Base-by-base conservation (phyloP, 1,140 invertebrate genomes). In the Agrypnia vestita region DNA sequence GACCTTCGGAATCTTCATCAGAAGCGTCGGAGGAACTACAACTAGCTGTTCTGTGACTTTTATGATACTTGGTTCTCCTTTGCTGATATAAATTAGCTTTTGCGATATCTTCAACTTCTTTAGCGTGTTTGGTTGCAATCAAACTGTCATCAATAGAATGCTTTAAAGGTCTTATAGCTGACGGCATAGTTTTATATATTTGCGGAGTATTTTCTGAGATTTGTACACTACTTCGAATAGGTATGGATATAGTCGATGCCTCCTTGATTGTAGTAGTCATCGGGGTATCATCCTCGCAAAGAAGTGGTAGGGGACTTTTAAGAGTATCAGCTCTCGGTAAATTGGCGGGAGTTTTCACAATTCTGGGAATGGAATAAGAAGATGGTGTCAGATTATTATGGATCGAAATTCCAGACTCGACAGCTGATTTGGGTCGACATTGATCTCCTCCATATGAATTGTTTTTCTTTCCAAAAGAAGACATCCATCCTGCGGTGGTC, bases 1-100 rank as follows among this genome's bases (percentile, higher is more conserved):
- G 91, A 59, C 91, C 91, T 85, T 97, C 96, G 51, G 94, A 95
- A 84, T 97, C 96, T 86, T 97, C 96, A 86, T 98, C 96, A 62
- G 95, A 97, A 6, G 96, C 95, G 85, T 97, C 96, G 0, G 96
- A 97, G 67, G 95, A 96, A 83, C 95, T 96, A 85, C 96, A 97
- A 7, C 95, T 96, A 1, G 96, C 94, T 7, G 95, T 96, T 15
- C 96, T 90, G 61, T 87, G 84, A 7, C 93, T 92, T 85, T 95
- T 95, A 77, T 94, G 92, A 79, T 94, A 93, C 85, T 94, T 94
- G 75, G 91, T 92, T 15, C 93, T 90, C 35, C 94, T 89, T 84
- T 94, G 92, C 86, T 92, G 84, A 86, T 85, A 80, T 85, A 84
- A 84, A 84, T 77, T 84, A 74, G 83, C 86, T 83, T 84, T 84